Conservation (phyloP, 1,140 invertebrate species). For the Formica exsecta region DNA sequence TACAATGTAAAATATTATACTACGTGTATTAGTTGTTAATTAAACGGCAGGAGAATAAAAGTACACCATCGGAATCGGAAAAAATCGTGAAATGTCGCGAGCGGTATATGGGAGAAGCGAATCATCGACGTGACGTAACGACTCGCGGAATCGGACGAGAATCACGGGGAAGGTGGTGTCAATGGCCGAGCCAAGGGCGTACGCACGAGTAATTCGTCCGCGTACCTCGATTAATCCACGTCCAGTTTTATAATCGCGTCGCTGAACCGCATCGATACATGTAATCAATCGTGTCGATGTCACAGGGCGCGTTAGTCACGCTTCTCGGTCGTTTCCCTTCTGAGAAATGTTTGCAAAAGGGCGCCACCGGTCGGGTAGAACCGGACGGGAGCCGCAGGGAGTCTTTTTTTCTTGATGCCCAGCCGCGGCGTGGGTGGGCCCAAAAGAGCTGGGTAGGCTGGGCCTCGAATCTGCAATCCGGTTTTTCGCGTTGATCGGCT, state of each 20-base stretch:
- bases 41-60: neutral
- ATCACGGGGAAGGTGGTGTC: slow-evolving; percentile 76
- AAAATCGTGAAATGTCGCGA: neutral
- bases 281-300: slow-evolving; percentile 34
- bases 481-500: slow-evolving; percentile 52
- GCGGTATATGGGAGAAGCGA: slow-evolving; percentile 42
- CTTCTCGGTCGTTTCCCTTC: neutral
- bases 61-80: neutral
- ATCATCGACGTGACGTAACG: slow-evolving; percentile 56
- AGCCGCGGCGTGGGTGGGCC: slow-evolving; percentile 81
- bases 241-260: neutral
- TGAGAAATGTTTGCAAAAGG: slow-evolving; percentile 56
- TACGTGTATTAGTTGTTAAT: neutral
- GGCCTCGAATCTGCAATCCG: slow-evolving; percentile 66
- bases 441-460: slow-evolving; percentile 78
- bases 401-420: slow-evolving; percentile 38
- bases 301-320: neutral
- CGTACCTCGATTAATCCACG: slow-evolving; percentile 30
- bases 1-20: too few species aligned
- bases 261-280: neutral
- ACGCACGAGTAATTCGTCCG: slow-evolving; percentile 1
- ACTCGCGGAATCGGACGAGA: slow-evolving; percentile 56
- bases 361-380: slow-evolving; percentile 75
- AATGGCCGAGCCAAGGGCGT: slow-evolving; percentile 70
- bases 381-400: slow-evolving; percentile 42